phyloP scores from a whole-genome alignment of 2,113 vertebrate species.

The Hucho hucho region DNA sequence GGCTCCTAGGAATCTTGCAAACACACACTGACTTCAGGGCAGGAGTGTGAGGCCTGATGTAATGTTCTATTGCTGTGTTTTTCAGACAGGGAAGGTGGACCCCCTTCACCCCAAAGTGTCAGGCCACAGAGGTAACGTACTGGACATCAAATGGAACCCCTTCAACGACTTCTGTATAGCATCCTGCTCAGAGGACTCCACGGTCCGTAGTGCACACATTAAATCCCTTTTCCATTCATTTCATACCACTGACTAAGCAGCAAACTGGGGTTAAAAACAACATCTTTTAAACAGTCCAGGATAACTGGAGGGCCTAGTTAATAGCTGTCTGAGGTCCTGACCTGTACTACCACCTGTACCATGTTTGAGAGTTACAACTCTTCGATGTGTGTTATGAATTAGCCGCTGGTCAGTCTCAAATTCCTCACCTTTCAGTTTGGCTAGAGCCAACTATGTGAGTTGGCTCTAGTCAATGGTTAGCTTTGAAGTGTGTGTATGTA shows the following conservation, averaged over 20 bases:
- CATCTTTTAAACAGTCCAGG: no score
- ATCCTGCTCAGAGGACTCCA: slow-evolving; percentile 89
- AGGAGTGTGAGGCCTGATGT: no score
- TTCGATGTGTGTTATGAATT: no score
- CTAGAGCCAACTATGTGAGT: no score
- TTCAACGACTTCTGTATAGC: slow-evolving; percentile 91
- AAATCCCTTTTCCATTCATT: not conserved
- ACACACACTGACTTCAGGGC: no score
- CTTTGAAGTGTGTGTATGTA: not conserved
- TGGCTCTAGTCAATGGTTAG: not conserved
- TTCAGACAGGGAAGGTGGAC: slow-evolving; percentile 89
- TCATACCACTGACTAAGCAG: not conserved
- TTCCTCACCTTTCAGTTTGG: no score
- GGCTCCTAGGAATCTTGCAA: no score
- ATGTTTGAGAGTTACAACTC: not conserved
- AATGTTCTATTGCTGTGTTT: slow-evolving; percentile 23
- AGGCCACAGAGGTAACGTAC: slow-evolving; percentile 86
- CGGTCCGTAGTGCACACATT: slow-evolving; percentile 70
- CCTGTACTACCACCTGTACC: not conserved
- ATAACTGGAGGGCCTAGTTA: no score
- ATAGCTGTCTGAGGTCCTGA: no score
- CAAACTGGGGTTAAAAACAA: not conserved
- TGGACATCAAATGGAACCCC: slow-evolving; percentile 95
- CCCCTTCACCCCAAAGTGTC: slow-evolving; percentile 86
- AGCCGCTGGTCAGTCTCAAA: no score